Evolutionary conservation across 2,888 invertebrate genomes (phyloP).

Genomic region (Eucera pruinosa): DNA sequence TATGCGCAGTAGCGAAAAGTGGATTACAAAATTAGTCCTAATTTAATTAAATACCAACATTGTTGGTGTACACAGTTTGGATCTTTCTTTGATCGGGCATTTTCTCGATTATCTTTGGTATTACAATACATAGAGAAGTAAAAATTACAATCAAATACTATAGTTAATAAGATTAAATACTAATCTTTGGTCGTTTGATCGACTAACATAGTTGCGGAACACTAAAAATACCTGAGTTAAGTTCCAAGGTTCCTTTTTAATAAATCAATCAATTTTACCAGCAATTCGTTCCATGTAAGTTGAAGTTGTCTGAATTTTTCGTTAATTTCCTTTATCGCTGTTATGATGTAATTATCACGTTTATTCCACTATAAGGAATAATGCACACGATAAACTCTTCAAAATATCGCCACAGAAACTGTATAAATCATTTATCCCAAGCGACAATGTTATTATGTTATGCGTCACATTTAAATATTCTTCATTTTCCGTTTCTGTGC

Average conservation of each 20-base stretch:
- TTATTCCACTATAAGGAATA: neutral
- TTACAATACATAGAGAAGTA: neutral
- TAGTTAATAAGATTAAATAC: neutral
- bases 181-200: neutral
- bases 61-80: slow-evolving; percentile 22
- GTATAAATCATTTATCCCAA: slow-evolving; percentile 10
- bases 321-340: neutral
- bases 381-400: neutral
- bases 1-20: neutral
- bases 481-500: neutral
- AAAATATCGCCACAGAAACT: slow-evolving; percentile 17
- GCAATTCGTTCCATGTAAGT: neutral
- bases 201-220: neutral
- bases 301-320: neutral
- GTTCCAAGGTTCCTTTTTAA: neutral
- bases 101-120: slow-evolving; percentile 41
- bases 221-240: slow-evolving; percentile 11
- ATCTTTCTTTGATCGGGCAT: slow-evolving; percentile 4
- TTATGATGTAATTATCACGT: neutral
- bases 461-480: slow-evolving; percentile 14
- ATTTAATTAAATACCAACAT: slow-evolving; percentile 24
- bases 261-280: slow-evolving; percentile 1
- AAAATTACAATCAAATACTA: neutral
- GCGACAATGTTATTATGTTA: slow-evolving; percentile 5
- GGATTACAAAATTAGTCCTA: slow-evolving; percentile 37